Percentiles rank a stretch among this genome's conserved stretches.
Evolutionary conservation across 2,113 vertebrate genomes (phyloP).

Genomic region (Shinisaurus crocodilurus): DNA sequence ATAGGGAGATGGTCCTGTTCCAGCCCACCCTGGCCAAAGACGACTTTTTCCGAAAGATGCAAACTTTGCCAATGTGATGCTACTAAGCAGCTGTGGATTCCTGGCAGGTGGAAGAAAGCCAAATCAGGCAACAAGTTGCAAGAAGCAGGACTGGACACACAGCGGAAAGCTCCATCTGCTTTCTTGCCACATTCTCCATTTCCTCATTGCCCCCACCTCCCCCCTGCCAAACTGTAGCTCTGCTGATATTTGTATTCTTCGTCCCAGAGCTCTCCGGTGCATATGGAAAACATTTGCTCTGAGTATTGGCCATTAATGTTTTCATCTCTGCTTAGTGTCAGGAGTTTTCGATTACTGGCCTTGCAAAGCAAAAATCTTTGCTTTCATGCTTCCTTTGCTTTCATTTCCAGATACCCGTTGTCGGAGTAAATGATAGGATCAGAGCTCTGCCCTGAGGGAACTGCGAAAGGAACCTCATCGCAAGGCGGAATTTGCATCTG

Average conservation of each 20-base stretch:
- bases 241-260: slow-evolving; percentile 66
- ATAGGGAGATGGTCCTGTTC: not conserved
- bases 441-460: slow-evolving; percentile 37
- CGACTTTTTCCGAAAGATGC: not conserved
- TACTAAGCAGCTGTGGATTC: not conserved
- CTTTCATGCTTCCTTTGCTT: slow-evolving; percentile 68
- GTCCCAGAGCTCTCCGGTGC: slow-evolving; percentile 56
- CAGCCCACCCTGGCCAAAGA: not conserved
- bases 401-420: slow-evolving; percentile 61
- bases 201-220: not conserved
- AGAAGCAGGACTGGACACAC: fast-evolving
- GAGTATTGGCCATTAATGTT: slow-evolving; percentile 76
- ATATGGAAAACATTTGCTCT: slow-evolving; percentile 76
- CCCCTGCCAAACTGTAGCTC: slow-evolving; percentile 29
- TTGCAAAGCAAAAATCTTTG: slow-evolving; percentile 54
- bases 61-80: not conserved
- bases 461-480: not conserved
- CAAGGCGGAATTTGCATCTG: not conserved
- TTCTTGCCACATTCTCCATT: fast-evolving
- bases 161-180: slow-evolving; percentile 11
- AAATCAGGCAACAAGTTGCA: not conserved
- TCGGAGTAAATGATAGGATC: slow-evolving; percentile 10
- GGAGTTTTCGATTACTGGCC: slow-evolving; percentile 70
- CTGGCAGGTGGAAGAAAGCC: not conserved
- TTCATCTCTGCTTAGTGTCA: slow-evolving; percentile 79